Conservation (phyloP, 1,140 invertebrate genomes). For the Galleria mellonella region DNA sequence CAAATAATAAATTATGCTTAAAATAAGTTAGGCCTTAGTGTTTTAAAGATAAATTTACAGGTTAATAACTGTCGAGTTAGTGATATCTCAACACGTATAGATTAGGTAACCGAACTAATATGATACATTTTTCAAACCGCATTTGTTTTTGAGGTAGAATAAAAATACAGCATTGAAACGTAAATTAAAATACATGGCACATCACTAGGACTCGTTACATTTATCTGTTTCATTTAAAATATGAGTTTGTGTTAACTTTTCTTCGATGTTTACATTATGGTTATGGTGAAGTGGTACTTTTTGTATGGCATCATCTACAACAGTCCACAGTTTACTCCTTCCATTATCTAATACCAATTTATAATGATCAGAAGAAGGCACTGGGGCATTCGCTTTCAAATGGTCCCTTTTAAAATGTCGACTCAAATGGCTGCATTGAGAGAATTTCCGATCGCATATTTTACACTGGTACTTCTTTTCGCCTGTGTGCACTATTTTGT, state of each 20-base stretch:
- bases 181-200: too few relatives aligned
- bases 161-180: neutral
- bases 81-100: too few relatives aligned
- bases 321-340: conserved; percentile 18
- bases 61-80: too few relatives aligned
- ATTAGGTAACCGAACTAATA: too few relatives aligned
- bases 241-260: too few relatives aligned
- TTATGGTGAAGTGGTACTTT: neutral
- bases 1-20: too few relatives aligned
- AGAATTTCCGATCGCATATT: conserved; percentile 60
- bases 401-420: conserved; percentile 60
- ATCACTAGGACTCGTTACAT: conserved; percentile 31
- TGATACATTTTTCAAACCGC: too few relatives aligned
- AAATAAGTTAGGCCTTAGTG: too few relatives aligned
- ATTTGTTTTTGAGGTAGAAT: neutral
- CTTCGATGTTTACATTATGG: too few relatives aligned
- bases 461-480: conserved; percentile 63
- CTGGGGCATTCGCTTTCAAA: conserved; percentile 42
- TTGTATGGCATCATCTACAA: conserved; percentile 2
- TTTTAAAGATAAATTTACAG: too few relatives aligned
- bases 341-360: conserved; percentile 36
- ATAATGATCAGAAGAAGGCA: conserved; percentile 43
- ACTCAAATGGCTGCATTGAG: conserved; percentile 56
- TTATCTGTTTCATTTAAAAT: conserved; percentile 9
- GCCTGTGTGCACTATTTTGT: conserved; percentile 54